Conservation (phyloP, 2,888 invertebrate genomes). For the Tubulanus polymorphus region DNA sequence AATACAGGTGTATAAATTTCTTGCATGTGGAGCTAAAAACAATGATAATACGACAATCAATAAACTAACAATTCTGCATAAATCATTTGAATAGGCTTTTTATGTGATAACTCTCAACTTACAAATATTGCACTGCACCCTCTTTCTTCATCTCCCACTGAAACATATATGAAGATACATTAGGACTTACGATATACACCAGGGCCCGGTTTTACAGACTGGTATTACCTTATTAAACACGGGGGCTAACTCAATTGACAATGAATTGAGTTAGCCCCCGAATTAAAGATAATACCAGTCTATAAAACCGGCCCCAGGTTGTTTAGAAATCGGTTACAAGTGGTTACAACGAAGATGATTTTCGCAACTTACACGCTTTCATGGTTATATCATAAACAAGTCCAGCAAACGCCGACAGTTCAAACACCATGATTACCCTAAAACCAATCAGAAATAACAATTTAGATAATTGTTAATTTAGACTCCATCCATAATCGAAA, state of each 20-base stretch:
- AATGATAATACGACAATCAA: slow-evolving; percentile 6
- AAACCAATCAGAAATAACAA: slow-evolving; percentile 20
- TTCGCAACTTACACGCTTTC: slow-evolving; percentile 40
- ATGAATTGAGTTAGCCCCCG: no score
- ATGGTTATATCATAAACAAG: slow-evolving; percentile 46
- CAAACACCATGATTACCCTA: slow-evolving; percentile 56
- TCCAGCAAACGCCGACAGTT: slow-evolving; percentile 54
- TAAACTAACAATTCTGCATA: slow-evolving; percentile 1
- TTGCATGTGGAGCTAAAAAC: slow-evolving; percentile 54
- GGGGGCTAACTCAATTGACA: no score
- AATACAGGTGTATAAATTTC: slow-evolving; percentile 51
- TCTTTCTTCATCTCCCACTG: slow-evolving; percentile 43
- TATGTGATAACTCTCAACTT: slow-evolving; percentile 27
- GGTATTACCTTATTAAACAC: no score
- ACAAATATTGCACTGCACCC: slow-evolving; percentile 54
- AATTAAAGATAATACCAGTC: no score
- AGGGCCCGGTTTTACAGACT: no score
- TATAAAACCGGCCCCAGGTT: no score
- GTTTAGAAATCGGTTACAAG: no score
- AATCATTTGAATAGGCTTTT: slow-evolving; percentile 29
- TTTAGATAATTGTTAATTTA: no score
- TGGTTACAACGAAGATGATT: no score
- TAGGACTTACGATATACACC: background rate
- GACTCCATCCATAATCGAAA: no score
- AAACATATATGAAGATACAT: slow-evolving; percentile 19